Evolutionary conservation across 1,140 invertebrate species (phyloP).

Genomic region (Zaprionus tsacasi): DNA sequence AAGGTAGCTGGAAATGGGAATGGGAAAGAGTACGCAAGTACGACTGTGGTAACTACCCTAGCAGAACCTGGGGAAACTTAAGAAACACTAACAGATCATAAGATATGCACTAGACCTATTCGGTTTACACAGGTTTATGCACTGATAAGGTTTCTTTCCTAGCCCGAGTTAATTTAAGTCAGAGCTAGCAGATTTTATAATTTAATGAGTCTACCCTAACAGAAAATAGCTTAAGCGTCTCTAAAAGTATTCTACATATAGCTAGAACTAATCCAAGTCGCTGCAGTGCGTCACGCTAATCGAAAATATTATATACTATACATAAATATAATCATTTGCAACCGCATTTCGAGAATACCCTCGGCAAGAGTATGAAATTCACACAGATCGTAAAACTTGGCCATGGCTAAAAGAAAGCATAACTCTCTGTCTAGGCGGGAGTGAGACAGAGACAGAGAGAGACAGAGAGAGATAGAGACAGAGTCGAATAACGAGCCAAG

Average conservation of each 20-base stretch:
- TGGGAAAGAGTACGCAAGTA: not conserved
- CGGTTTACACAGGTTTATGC: no score
- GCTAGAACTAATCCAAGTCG: not conserved
- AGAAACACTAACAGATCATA: not conserved
- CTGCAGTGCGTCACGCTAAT: not conserved
- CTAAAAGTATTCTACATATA: not conserved
- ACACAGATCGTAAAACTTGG: slow-evolving; percentile 69
- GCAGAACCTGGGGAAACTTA: not conserved
- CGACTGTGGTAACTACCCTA: not conserved
- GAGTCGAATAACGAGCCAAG: slow-evolving; percentile 64
- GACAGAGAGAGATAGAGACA: not conserved
- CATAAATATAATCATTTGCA: not conserved
- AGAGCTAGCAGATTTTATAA: no score
- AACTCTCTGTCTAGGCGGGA: slow-evolving; percentile 62
- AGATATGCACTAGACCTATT: no score
- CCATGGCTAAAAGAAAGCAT: slow-evolving; percentile 77
- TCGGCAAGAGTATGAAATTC: not conserved
- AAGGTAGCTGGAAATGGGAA: not conserved
- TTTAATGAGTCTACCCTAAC: not conserved
- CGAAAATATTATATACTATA: not conserved
- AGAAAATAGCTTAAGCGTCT: no score
- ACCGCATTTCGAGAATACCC: not conserved
- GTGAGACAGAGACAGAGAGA: not conserved
- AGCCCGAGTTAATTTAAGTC: no score
- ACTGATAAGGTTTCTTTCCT: no score